Evolutionary conservation across 2,797 vertebrate genomes (phyloP), one percentile per base, ranked within the genome.

Genomic region (Taenioides sp.): DNA sequence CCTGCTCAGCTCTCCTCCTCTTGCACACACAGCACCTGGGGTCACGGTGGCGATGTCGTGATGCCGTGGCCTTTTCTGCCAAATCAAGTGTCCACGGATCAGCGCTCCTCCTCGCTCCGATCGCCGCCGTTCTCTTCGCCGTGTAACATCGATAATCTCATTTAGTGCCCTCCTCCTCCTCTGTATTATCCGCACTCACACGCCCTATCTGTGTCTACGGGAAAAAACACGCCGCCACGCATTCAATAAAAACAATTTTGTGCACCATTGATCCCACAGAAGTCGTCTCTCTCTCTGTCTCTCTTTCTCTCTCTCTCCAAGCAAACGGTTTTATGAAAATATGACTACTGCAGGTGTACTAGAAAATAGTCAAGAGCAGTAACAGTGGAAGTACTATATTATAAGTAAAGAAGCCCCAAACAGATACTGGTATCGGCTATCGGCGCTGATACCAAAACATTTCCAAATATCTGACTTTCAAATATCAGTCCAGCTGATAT

Each of bases 211-310:
- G 67, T 91, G 89, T 95, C 95, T 96, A 91, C 90, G 84, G 93
- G 94, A 94, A 94, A 93, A 43, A 82, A 81, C 90, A 86, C 92
- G 88, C 93, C 72, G 75, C 60, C 25, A 79, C 80, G 89, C 92
- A 92, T 94, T 96, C 95, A 78, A 96, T 96, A 95, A 92, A 94
- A 89, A 93, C 94, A 91, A 94, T 96, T 94, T 95, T 89, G 94
- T 92, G 92, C 91, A 92, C 85, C 94, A 96, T 95, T 92, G 96
- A 96, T 96, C 93, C 89, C 85, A 74, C 83, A 73, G 84, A 90
- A 81, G 83, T 90, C 84, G 84, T 91, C 89, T 90, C 2, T 61
- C 28, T 1, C 84, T 90, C 74, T 63, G 59, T 72, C 60, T 70
- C 72, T 73, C 72, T 86, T 1, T 34, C 31, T 34, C 82, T 80